Evolutionary conservation across 2,888 invertebrate species (phyloP).

Genomic region (Drosophila algonquin): DNA sequence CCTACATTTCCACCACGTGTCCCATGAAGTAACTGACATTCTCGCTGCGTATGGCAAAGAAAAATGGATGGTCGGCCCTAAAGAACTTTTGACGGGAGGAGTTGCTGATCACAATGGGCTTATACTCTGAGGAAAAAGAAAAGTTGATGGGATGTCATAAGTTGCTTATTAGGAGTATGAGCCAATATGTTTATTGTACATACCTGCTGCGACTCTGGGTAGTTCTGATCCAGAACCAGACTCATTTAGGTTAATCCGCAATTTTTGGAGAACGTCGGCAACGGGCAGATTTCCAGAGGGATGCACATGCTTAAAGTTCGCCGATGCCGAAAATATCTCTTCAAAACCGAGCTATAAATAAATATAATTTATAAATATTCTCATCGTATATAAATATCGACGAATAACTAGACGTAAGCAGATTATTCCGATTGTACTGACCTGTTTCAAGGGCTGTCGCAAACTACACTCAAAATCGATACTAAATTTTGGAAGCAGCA

Average conservation of each 20-base stretch:
- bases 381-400: not conserved
- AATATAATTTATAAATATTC: not conserved
- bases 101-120: slow-evolving; percentile 81
- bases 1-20: slow-evolving; percentile 73
- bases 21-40: slow-evolving; percentile 77
- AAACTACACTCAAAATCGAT: slow-evolving; percentile 89
- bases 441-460: slow-evolving; percentile 84
- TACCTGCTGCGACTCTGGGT: slow-evolving; percentile 89
- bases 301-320: slow-evolving; percentile 88
- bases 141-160: not conserved
- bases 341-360: slow-evolving; percentile 88
- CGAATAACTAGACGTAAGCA: not conserved
- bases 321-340: slow-evolving; percentile 86
- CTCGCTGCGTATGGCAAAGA: slow-evolving; percentile 78
- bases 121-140: slow-evolving; percentile 59
- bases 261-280: slow-evolving; percentile 91
- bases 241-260: slow-evolving; percentile 93
- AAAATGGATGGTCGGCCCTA: slow-evolving; percentile 82
- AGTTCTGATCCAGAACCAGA: slow-evolving; percentile 93
- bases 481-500: slow-evolving; percentile 92
- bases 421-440: slow-evolving; percentile 30
- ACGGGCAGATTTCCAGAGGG: slow-evolving; percentile 82
- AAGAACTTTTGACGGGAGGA: slow-evolving; percentile 80
- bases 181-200: slow-evolving; percentile 67
- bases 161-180: not conserved